Conservation (phyloP, 2,888 invertebrate genomes). For the Autographa gamma region DNA sequence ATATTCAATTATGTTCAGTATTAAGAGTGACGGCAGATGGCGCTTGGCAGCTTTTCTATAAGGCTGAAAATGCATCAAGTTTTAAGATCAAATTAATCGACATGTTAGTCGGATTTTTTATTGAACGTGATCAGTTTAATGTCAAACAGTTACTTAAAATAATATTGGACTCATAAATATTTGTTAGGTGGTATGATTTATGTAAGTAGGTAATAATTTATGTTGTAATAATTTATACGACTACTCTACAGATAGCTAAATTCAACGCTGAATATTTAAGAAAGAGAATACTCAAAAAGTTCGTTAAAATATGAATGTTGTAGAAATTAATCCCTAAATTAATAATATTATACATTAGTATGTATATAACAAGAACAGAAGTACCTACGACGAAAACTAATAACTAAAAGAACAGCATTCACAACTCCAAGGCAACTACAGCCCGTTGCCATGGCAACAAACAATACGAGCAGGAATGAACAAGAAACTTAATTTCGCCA, state of each 20-base stretch:
- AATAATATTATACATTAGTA: background rate
- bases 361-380: background rate
- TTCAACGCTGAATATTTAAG: too few relatives aligned
- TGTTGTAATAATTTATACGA: too few relatives aligned
- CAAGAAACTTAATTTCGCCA: conserved; percentile 46
- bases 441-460: conserved; percentile 20
- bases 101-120: background rate
- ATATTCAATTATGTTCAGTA: conserved; percentile 21
- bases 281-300: too few relatives aligned
- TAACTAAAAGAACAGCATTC: conserved; percentile 28
- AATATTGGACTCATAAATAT: too few relatives aligned
- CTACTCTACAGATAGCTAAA: too few relatives aligned
- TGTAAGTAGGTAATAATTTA: too few relatives aligned
- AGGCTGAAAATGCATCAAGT: background rate
- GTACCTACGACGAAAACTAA: conserved; percentile 15
- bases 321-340: too few relatives aligned
- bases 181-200: too few relatives aligned
- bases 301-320: too few relatives aligned
- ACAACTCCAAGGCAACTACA: conserved; percentile 6
- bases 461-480: background rate
- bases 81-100: background rate
- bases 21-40: conserved; percentile 9
- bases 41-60: conserved; percentile 19
- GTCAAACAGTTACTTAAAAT: too few relatives aligned
- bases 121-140: too few relatives aligned